Evolutionary conservation across 2,888 invertebrate genomes (phyloP), one percentile per base, ranked within the genome.

Genomic region (Ganaspis brasiliensis): DNA sequence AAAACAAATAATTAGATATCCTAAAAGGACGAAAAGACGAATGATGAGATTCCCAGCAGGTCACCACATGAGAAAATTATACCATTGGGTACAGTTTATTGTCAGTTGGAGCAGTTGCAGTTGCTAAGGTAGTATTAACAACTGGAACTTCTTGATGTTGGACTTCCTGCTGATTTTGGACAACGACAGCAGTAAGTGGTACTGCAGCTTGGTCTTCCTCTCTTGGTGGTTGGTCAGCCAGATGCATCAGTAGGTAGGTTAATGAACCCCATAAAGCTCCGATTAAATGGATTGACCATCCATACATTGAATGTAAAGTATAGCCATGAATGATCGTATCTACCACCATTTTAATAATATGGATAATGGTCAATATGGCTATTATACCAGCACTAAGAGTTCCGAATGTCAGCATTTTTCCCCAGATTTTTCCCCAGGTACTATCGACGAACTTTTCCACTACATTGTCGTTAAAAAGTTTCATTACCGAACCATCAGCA

Each of bases 231-330:
- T n/a, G n/a, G n/a, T n/a, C n/a, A 40, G 10, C 40, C 10, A 40
- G 40, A 24, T 73, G 63, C 6, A 73, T 8, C 2, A 73, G 49
- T 5, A 63, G 16, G 16, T 61, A 19, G 0, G 63, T 55, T 8
- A 73, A 14, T 2, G 73, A 73, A 14, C 52, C 72, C 56, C 35
- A 72, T 2, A 57, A 10, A 16, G 57, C 57, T 56, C 35, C 72
- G 9, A 77, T n/a, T 55, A 72, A 2, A 9, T 56, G 57, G 5
- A 57, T 5, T 3, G 57, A 57, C 57, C 26, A 57, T 0, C 57
- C 57, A 14, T 14, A 57, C 10, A 57, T n/a, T 1, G 57, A 14
- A 57, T 57, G 14, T 26, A 26, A 14, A 1, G 57, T 26, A 14
- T 57, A 57, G 1, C n/a, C 26, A 10, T 26, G 57, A 6, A 57